These are phyloP conservation scores for Caenorhabditis virilis DNA, from an alignment of 2,888 invertebrate species.

Conservation along the genomic window DNA sequence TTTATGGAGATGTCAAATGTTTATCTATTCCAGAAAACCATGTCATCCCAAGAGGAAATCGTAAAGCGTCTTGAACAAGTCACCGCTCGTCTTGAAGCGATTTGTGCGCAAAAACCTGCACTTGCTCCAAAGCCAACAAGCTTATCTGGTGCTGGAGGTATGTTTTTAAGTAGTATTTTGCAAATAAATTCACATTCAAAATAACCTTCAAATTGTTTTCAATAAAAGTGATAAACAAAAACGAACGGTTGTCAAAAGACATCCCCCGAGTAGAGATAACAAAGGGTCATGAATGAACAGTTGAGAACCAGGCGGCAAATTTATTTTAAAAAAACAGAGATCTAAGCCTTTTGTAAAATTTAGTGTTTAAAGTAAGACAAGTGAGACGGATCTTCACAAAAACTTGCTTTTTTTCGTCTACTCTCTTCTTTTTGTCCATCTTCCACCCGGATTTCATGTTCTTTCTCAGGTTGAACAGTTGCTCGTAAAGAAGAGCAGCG, in stretches of 20 bases:
- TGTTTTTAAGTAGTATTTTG: no score
- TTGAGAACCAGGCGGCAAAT: no score
- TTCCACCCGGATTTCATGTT: not conserved
- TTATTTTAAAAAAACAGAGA: no score
- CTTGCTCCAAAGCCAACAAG: slow-evolving; percentile 61
- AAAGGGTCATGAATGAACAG: no score
- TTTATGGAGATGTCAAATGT: not conserved
- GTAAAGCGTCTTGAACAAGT: slow-evolving; percentile 38
- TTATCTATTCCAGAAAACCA: slow-evolving; percentile 16
- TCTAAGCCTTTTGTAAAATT: no score
- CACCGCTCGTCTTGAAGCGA: slow-evolving; percentile 55
- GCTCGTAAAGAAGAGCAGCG: slow-evolving; percentile 1
- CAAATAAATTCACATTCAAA: no score
- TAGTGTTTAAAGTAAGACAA: no score
- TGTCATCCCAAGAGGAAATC: slow-evolving; percentile 29
- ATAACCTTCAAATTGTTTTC: no score
- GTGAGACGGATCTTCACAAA: no score
- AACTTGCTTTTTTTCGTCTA: not conserved
- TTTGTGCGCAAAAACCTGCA: slow-evolving; percentile 56
- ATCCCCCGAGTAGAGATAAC: no score
- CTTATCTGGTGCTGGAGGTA: slow-evolving; percentile 14
- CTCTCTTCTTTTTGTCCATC: not conserved
- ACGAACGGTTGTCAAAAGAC: no score
- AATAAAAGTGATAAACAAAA: no score
- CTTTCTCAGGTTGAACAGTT: slow-evolving; percentile 1